phyloP scores from a whole-genome alignment of 2,113 vertebrate species.

The Falcunculus frontatus region DNA sequence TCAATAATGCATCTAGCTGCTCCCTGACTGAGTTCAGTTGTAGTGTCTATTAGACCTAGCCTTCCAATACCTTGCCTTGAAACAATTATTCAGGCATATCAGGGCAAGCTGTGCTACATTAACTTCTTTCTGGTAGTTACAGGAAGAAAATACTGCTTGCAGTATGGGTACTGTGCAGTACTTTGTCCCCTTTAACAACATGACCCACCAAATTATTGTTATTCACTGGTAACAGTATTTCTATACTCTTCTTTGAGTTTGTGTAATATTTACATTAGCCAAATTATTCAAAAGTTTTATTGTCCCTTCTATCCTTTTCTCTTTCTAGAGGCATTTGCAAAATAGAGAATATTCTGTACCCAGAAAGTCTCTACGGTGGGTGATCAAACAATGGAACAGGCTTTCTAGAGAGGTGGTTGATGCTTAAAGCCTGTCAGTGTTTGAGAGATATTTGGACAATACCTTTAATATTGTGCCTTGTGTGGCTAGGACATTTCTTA shows the following conservation, averaged over 20 bases:
- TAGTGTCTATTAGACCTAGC: conserved; percentile 29
- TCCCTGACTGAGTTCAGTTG: conserved; percentile 19
- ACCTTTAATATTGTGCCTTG: background rate
- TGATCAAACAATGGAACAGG: background rate
- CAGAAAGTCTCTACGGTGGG: background rate
- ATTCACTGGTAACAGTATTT: background rate
- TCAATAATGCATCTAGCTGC: conserved; percentile 56
- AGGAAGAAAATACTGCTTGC: background rate
- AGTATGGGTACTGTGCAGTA: background rate
- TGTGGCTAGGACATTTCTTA: background rate
- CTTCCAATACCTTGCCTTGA: conserved; percentile 25
- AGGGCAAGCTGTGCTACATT: conserved; percentile 8
- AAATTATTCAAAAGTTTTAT: background rate
- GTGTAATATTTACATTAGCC: background rate
- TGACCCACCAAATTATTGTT: background rate
- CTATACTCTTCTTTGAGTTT: background rate
- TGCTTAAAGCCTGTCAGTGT: background rate
- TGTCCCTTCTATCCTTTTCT: background rate
- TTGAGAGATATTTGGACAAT: background rate
- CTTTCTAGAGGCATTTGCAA: background rate
- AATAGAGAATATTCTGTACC: background rate
- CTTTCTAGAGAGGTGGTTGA: background rate
- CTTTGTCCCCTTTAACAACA: background rate
- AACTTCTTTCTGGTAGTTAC: background rate
- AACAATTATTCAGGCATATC: conserved; percentile 52